Evolutionary conservation across 2,888 invertebrate species (phyloP).

Genomic region (Electrophaes corylata): DNA sequence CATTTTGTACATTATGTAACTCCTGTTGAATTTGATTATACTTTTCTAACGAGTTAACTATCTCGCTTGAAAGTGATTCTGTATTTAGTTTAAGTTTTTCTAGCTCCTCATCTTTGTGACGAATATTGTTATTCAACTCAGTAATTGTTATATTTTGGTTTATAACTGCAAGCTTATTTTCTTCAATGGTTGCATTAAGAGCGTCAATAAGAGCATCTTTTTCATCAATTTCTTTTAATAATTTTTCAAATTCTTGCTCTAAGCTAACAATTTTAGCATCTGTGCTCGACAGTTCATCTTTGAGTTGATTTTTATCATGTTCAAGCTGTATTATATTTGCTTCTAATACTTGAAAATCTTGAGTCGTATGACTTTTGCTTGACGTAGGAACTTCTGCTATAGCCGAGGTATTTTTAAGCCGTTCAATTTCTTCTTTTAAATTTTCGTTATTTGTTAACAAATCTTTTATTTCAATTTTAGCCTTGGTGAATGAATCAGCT

Average conservation of each 20-base stretch:
- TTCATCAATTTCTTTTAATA: slow-evolving; percentile 68
- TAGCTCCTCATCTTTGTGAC: slow-evolving; percentile 62
- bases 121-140: slow-evolving; percentile 55
- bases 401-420: slow-evolving; percentile 2
- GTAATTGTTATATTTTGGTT: slow-evolving; percentile 50
- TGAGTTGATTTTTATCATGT: slow-evolving; percentile 55
- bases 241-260: slow-evolving; percentile 68
- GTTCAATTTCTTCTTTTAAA: slow-evolving; percentile 10
- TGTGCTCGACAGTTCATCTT: slow-evolving; percentile 59
- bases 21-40: slow-evolving; percentile 56
- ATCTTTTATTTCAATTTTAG: slow-evolving; percentile 36
- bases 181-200: slow-evolving; percentile 55
- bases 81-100: slow-evolving; percentile 53
- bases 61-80: slow-evolving; percentile 44
- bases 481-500: slow-evolving; percentile 42
- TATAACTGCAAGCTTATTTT: slow-evolving; percentile 51
- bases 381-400: slow-evolving; percentile 27
- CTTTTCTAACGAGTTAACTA: slow-evolving; percentile 39
- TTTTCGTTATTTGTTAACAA: slow-evolving; percentile 7
- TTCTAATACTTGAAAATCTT: slow-evolving; percentile 51
- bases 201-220: slow-evolving; percentile 67
- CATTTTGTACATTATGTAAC: slow-evolving; percentile 51
- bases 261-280: slow-evolving; percentile 65
- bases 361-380: slow-evolving; percentile 18
- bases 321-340: slow-evolving; percentile 38